phyloP scores from a whole-genome alignment of 1,140 invertebrate genomes.

The Drosophila parabipectinata region DNA sequence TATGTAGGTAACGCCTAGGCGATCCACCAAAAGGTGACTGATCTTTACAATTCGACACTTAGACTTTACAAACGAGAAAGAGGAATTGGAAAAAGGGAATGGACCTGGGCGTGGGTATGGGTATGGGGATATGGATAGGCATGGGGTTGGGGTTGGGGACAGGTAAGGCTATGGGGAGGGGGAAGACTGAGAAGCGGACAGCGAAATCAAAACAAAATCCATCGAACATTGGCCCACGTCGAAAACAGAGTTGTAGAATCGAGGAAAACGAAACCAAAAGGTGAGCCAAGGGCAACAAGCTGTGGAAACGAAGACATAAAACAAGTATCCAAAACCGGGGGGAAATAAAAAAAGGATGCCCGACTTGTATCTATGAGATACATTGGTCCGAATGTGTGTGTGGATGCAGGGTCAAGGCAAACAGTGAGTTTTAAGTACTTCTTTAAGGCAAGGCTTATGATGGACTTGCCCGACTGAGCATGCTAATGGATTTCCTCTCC shows the following conservation, averaged over 20 bases:
- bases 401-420: constrained; percentile 69
- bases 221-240: constrained; percentile 53
- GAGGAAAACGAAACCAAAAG: constrained; percentile 62
- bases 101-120: constrained; percentile 14
- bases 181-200: constrained; percentile 28
- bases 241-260: constrained; percentile 72
- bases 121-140: neutral
- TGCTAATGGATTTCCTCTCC: constrained; percentile 66
- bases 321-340: constrained; percentile 69
- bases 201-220: constrained; percentile 70
- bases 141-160: neutral
- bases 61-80: constrained; percentile 64
- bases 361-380: constrained; percentile 21
- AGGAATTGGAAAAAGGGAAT: constrained; percentile 20
- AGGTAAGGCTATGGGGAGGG: constrained; percentile 12
- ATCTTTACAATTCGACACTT: constrained; percentile 82
- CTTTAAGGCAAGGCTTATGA: constrained; percentile 62
- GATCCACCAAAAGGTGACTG: constrained; percentile 70
- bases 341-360: constrained; percentile 48
- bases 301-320: constrained; percentile 66
- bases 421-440: constrained; percentile 61
- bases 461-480: constrained; percentile 72
- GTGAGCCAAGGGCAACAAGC: constrained; percentile 60
- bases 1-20: constrained; percentile 49
- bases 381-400: constrained; percentile 6